Evolutionary conservation across 2,113 vertebrate genomes (phyloP).

Genomic region (Melanotaenia duboulayi): DNA sequence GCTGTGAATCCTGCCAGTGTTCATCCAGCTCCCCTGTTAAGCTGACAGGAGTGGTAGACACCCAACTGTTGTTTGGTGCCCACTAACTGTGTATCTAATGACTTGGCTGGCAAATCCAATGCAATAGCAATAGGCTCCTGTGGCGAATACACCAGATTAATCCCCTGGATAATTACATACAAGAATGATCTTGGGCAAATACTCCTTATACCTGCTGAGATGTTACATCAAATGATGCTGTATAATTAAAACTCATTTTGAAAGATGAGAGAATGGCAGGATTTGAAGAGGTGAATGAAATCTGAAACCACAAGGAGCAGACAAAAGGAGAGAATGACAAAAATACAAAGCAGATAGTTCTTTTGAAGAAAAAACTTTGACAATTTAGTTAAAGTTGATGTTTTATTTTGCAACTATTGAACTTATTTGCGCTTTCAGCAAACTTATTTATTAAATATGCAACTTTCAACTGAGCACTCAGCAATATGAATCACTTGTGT

Average conservation of each 20-base stretch:
- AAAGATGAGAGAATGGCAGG: constrained; percentile 23
- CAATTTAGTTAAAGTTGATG: background rate
- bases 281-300: constrained; percentile 38
- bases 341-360: background rate
- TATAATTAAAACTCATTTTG: constrained; percentile 70
- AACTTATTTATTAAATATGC: background rate
- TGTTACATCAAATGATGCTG: constrained; percentile 67
- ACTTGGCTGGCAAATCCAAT: constrained; percentile 76
- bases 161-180: constrained; percentile 78
- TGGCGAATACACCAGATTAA: constrained; percentile 75
- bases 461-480: constrained; percentile 9
- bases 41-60: constrained; percentile 67
- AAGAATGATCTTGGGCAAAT: constrained; percentile 79
- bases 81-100: constrained; percentile 79
- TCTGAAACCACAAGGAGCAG: background rate
- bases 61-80: constrained; percentile 70
- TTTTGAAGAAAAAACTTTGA: background rate
- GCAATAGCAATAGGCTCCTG: constrained; percentile 68
- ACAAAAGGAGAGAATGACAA: background rate
- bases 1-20: constrained; percentile 45
- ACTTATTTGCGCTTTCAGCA: constrained; percentile 8
- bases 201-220: constrained; percentile 71
- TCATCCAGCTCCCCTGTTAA: constrained; percentile 61
- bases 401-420: background rate
- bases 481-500: constrained; percentile 21